Percentiles rank a stretch among this genome's conserved stretches.
Conservation (phyloP, 2,113 vertebrate genomes). For the Dinomys branickii region DNA sequence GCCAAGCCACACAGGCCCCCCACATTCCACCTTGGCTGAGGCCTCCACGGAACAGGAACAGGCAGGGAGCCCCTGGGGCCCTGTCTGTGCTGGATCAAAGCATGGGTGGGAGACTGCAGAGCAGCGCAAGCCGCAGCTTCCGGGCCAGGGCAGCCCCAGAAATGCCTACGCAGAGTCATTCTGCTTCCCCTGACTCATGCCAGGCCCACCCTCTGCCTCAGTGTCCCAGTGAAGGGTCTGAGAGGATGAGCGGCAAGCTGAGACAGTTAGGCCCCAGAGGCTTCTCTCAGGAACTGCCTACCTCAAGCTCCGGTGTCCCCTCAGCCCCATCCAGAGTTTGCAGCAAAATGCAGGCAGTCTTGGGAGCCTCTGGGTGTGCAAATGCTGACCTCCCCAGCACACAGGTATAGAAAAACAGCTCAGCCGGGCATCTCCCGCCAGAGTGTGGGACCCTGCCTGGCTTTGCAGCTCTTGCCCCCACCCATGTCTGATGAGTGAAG, state of each 20-base stretch:
- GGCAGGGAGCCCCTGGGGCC: conserved; percentile 63
- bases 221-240: neutral
- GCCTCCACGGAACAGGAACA: conserved; percentile 58
- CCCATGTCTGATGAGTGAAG: neutral
- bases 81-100: conserved; percentile 73
- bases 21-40: conserved; percentile 72
- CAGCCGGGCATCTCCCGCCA: neutral
- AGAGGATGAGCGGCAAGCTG: neutral
- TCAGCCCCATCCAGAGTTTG: no score
- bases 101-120: neutral
- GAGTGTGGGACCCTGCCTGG: neutral
- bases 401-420: no score
- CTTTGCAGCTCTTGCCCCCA: fast-evolving
- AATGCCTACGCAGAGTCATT: neutral
- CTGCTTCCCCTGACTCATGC: neutral
- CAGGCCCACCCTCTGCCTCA: neutral
- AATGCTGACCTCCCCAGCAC: neutral
- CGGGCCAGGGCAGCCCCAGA: neutral
- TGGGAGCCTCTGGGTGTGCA: neutral
- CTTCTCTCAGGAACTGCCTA: neutral
- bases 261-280: neutral
- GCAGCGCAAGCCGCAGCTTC: neutral
- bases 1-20: conserved; percentile 50
- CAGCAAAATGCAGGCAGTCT: neutral
- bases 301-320: neutral